Conservation (phyloP, 1,140 invertebrate genomes). For the Philaenus spumarius region DNA sequence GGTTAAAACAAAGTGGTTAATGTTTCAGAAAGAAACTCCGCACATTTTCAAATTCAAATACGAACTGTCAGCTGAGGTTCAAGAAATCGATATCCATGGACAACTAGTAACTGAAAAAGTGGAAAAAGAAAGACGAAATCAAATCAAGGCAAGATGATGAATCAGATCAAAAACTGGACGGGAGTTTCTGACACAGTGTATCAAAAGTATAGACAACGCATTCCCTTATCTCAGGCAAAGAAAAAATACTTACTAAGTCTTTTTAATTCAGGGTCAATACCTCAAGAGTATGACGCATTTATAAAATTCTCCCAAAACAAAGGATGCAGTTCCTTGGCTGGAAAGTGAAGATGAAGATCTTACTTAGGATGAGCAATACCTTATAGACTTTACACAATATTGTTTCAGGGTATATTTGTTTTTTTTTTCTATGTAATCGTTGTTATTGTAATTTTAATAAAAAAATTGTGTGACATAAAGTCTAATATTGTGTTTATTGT, state of each 20-base stretch:
- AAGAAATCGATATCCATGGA: too few species aligned
- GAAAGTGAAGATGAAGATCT: not conserved
- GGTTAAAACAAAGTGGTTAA: constrained; percentile 18
- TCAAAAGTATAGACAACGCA: not conserved
- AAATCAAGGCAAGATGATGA: not conserved
- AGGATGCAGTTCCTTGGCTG: not conserved
- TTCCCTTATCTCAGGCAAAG: constrained; percentile 4
- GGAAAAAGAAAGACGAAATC: not conserved
- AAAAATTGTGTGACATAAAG: too few species aligned
- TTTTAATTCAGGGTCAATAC: constrained; percentile 4
- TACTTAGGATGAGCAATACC: too few species aligned
- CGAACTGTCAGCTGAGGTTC: not conserved
- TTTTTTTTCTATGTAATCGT: too few species aligned
- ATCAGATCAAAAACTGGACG: not conserved
- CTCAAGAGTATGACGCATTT: constrained; percentile 2
- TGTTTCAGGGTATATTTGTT: too few species aligned
- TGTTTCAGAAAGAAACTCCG: constrained; percentile 18
- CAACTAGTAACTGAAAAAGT: not conserved
- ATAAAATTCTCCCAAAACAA: not conserved
- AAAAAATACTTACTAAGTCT: constrained; percentile 12
- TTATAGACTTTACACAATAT: too few species aligned
- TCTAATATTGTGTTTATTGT: too few species aligned
- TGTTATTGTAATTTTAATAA: too few species aligned
- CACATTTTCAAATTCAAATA: constrained; percentile 15
- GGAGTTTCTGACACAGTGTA: not conserved